Conservation (phyloP, 2,888 invertebrate genomes). For the Torymus auratus region DNA sequence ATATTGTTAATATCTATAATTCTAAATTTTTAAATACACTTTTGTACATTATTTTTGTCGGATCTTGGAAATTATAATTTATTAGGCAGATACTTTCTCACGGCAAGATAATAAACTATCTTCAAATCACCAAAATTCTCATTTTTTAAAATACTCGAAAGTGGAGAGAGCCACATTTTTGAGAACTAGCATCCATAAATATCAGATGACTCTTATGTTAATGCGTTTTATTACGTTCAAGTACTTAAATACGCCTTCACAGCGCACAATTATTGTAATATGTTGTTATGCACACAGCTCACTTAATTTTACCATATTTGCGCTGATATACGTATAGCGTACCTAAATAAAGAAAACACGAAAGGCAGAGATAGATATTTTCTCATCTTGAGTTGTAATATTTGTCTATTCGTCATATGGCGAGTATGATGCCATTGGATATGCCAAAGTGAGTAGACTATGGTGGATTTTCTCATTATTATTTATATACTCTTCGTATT, state of each 20-base stretch:
- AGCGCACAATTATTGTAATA: neutral
- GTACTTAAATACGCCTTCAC: neutral
- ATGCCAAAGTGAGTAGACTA: conserved; percentile 42
- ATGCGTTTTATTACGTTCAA: conserved; percentile 5
- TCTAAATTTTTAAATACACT: neutral
- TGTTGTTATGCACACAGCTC: neutral
- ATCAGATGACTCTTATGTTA: too few relatives aligned
- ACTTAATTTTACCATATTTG: neutral
- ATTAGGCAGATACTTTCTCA: too few relatives aligned
- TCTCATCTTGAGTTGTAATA: conserved; percentile 4
- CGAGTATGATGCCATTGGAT: conserved; percentile 11
- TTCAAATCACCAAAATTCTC: neutral
- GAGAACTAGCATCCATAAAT: conserved; percentile 1
- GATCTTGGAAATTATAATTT: too few relatives aligned
- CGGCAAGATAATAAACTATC: neutral
- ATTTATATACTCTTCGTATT: conserved; percentile 14
- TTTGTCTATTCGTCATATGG: conserved; percentile 16
- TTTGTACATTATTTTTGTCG: too few relatives aligned
- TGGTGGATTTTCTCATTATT: neutral
- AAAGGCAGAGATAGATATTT: conserved; percentile 31
- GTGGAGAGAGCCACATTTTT: conserved; percentile 1
- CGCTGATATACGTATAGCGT: conserved; percentile 2
- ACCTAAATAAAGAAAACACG: conserved; percentile 24
- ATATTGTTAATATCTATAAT: conserved; percentile 16
- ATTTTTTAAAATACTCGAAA: conserved; percentile 22